Conservation (phyloP, 2,888 invertebrate genomes). For the Noctua janthe region DNA sequence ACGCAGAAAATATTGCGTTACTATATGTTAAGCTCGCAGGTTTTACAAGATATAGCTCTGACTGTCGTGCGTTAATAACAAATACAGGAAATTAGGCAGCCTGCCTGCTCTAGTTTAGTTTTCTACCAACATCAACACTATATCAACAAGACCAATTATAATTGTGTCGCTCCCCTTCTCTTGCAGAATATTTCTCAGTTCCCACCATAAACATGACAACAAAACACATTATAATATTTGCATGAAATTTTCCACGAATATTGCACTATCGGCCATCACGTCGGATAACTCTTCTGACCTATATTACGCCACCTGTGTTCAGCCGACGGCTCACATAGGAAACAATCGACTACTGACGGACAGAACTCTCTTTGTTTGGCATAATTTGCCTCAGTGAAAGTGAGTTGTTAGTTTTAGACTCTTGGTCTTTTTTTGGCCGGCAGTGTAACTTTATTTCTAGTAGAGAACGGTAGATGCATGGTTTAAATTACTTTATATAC, state of each 20-base stretch:
- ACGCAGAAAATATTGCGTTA: slow-evolving; percentile 14
- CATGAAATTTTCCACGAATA: slow-evolving; percentile 32
- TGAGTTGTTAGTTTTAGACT: slow-evolving; percentile 48
- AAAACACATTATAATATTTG: slow-evolving; percentile 18
- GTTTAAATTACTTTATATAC: slow-evolving; percentile 53
- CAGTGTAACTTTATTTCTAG: slow-evolving; percentile 49
- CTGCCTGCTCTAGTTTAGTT: too few species aligned
- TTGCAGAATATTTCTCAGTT: slow-evolving; percentile 30
- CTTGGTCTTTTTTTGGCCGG: slow-evolving; percentile 44
- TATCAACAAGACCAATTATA: not conserved
- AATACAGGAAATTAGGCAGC: not conserved
- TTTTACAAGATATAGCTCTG: not conserved
- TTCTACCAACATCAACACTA: not conserved
- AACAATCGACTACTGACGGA: slow-evolving; percentile 43
- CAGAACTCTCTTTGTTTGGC: slow-evolving; percentile 58
- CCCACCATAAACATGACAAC: slow-evolving; percentile 3
- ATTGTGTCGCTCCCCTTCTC: not conserved
- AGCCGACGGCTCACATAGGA: slow-evolving; percentile 54
- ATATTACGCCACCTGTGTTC: slow-evolving; percentile 57
- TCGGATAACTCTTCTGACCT: slow-evolving; percentile 40
- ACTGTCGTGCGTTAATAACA: not conserved
- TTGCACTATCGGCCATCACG: slow-evolving; percentile 31
- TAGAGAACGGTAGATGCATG: slow-evolving; percentile 43
- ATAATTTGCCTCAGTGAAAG: slow-evolving; percentile 66
- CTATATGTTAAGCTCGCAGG: not conserved